Percentiles rank a stretch among this genome's conserved stretches.
These are phyloP conservation scores for Polypedilum pembai DNA, from an alignment of 1,140 invertebrate genomes.

Conservation along the genomic window DNA sequence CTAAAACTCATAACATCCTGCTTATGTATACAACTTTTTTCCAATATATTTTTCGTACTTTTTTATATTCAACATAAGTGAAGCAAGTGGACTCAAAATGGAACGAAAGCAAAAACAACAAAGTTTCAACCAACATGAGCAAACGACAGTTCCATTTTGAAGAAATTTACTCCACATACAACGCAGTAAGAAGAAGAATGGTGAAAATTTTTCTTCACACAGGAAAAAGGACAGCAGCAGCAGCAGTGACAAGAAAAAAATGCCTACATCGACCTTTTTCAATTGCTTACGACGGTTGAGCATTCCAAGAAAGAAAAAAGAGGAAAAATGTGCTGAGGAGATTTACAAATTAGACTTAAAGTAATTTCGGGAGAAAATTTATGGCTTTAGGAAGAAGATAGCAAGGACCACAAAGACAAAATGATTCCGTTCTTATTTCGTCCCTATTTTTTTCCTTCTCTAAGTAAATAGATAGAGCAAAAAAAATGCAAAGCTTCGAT, in stretches of 20 bases:
- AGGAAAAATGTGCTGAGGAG: neutral
- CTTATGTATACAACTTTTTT: neutral
- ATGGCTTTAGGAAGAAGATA: conserved; percentile 25
- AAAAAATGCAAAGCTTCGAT: neutral
- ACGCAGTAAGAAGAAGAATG: neutral
- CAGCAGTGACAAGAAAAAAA: neutral
- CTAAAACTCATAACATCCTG: conserved; percentile 11
- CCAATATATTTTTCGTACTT: neutral
- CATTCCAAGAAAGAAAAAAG: neutral
- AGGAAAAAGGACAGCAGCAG: conserved; percentile 6
- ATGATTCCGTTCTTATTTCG: neutral
- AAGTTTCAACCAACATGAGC: neutral
- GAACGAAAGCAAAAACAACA: neutral
- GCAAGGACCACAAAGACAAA: conserved; percentile 27
- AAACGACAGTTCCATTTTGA: neutral
- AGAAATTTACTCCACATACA: neutral
- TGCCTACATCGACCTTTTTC: conserved; percentile 22
- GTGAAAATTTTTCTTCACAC: neutral
- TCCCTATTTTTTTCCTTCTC: neutral
- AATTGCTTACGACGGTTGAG: neutral
- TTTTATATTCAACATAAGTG: neutral
- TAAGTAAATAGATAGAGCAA: neutral
- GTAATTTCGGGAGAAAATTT: conserved; percentile 14
- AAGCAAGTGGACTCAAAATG: neutral
- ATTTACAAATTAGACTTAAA: conserved; percentile 28